These are phyloP conservation scores for Hydrolagus affinis DNA, from an alignment of 2,113 vertebrate species.

Conservation along the genomic window DNA sequence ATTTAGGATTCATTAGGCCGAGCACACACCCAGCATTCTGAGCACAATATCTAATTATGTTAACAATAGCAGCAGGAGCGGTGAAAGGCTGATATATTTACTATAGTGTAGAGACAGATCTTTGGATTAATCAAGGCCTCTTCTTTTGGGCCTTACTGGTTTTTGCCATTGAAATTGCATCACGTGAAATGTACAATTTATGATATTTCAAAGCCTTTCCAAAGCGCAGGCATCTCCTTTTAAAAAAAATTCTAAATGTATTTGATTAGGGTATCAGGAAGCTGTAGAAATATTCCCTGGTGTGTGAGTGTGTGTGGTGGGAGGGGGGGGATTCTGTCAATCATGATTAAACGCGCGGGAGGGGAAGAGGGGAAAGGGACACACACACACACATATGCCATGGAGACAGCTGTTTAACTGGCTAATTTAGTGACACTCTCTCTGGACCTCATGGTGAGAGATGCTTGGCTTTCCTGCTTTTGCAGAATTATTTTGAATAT, in stretches of 20 bases:
- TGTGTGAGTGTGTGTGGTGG: neutral
- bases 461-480: neutral
- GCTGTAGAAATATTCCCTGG: slow-evolving; percentile 10
- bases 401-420: neutral
- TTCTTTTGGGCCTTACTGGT: neutral
- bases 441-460: neutral
- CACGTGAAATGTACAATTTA: neutral
- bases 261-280: neutral
- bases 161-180: neutral
- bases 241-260: neutral
- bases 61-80: neutral
- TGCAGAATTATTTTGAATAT: neutral
- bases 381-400: neutral
- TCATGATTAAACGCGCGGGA: neutral
- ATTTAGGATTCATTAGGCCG: neutral
- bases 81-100: neutral
- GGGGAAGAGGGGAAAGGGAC: neutral
- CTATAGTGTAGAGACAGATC: neutral
- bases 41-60: neutral
- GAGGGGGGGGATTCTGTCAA: neutral
- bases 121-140: neutral
- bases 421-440: slow-evolving; percentile 24
- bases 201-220: neutral
- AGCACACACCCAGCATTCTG: neutral
- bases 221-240: neutral